Evolutionary conservation across 2,113 vertebrate genomes (phyloP).

Genomic region (Vicugna pacos): DNA sequence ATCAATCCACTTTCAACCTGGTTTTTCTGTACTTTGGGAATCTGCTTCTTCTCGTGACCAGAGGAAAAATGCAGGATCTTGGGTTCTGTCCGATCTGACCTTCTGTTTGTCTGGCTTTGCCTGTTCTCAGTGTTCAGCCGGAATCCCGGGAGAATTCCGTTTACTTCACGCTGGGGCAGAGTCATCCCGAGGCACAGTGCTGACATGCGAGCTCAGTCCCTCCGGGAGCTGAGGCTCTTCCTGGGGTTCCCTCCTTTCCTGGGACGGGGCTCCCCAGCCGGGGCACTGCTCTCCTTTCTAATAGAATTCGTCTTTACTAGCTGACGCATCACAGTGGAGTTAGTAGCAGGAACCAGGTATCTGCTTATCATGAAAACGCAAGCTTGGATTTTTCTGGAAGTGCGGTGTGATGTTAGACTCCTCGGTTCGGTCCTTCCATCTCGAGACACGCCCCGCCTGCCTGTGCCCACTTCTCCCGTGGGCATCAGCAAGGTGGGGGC

Average conservation of each 20-base stretch:
- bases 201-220: too few species aligned
- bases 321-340: rapidly evolving
- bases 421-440: not conserved
- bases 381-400: too few species aligned
- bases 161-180: too few species aligned
- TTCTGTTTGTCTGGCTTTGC: not conserved
- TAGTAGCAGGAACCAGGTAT: rapidly evolving
- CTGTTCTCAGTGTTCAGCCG: rapidly evolving
- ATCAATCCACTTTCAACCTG: not conserved
- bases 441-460: not conserved
- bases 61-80: not conserved
- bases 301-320: not conserved
- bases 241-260: too few species aligned
- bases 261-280: rapidly evolving
- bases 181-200: not conserved
- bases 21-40: not conserved
- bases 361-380: not conserved
- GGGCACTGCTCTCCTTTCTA: rapidly evolving
- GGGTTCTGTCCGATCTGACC: not conserved
- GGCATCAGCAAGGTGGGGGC: rapidly evolving
- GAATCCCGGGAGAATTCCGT: rapidly evolving
- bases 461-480: rapidly evolving
- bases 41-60: not conserved
- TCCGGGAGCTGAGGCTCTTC: rapidly evolving
- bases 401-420: rapidly evolving